Base-by-base conservation (phyloP, 2,888 invertebrate genomes). In the Schizaphis graminum region DNA sequence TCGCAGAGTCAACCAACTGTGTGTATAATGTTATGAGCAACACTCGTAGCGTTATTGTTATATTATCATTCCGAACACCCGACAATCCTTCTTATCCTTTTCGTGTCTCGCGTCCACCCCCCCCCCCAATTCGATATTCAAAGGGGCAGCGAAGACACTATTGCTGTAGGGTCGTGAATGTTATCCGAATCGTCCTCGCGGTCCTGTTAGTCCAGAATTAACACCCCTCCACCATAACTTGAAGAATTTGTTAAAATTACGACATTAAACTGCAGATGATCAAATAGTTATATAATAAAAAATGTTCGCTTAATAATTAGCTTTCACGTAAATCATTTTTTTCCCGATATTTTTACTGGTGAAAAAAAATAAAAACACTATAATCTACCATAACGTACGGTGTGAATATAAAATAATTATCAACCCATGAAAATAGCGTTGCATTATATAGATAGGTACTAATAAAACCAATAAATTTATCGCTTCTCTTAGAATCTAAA, bases 51-150 rank as follows among this genome's bases (percentile, higher is more conserved):
- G 11, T 90, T 41, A 77, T 90, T 47, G 61, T 24, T 67, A 86
- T 89, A 57, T n/a, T n/a, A n/a, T n/a, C 86, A 85, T 85, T 91
- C 56, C 47, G 16, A 85, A 86, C 91, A 47, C 16, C 7, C 85
- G 24, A 57, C 44, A 13, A 57, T 11, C 5, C 7, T 4, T 26
- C 41, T 35, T 89, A 13, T 89, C 13, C 57, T 57, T 1, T 1
- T 28, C 53, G 1, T 47, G 16, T 8, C 7, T 8, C 67, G n/a
- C n/a, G 35, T 5, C 67, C 35, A 16, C 35, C 77, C 16, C 41
- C 41, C 41, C 41, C 41, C 41, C 35, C 35, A 35, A 47, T 77
- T 35, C 21, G 35, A 35, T 16, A 35, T 77, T 41, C 1, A 47
- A 28, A 8, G 56, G n/a, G n/a, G 7, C 4, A 16, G 57, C 2